phyloP scores from a whole-genome alignment of 1,140 invertebrate species.

The Drosophila pallidifrons region DNA sequence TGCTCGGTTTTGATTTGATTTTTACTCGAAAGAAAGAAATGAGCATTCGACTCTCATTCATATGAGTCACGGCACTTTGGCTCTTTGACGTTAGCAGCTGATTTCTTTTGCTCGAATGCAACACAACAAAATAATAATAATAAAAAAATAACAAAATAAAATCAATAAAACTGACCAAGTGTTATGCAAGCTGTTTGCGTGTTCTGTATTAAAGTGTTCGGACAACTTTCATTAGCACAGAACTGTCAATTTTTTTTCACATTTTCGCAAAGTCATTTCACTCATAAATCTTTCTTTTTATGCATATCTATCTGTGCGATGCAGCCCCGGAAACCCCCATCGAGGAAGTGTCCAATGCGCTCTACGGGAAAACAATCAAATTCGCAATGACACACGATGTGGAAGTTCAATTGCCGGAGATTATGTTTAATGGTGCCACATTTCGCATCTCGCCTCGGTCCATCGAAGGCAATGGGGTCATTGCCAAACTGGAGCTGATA shows the following conservation, averaged over 20 bases:
- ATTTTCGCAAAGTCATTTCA: slow-evolving; percentile 27
- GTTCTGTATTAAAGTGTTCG: neutral
- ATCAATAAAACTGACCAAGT: slow-evolving; percentile 19
- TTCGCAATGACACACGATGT: slow-evolving; percentile 92
- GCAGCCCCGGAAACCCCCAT: slow-evolving; percentile 86
- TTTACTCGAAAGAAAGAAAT: slow-evolving; percentile 50
- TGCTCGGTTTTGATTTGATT: slow-evolving; percentile 77
- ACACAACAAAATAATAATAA: slow-evolving; percentile 7
- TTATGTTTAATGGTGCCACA: slow-evolving; percentile 89
- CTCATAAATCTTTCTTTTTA: slow-evolving; percentile 12
- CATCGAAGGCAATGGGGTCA: slow-evolving; percentile 89
- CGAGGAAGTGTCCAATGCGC: slow-evolving; percentile 89
- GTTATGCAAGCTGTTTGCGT: slow-evolving; percentile 52
- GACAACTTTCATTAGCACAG: slow-evolving; percentile 69
- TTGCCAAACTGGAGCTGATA: slow-evolving; percentile 90
- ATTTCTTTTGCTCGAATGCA: slow-evolving; percentile 55
- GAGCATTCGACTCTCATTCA: slow-evolving; percentile 56
- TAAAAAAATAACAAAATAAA: slow-evolving; percentile 30
- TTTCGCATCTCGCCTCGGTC: slow-evolving; percentile 90
- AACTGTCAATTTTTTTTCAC: slow-evolving; percentile 51
- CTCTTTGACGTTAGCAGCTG: slow-evolving; percentile 44
- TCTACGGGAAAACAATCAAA: slow-evolving; percentile 89
- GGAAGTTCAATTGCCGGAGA: slow-evolving; percentile 89
- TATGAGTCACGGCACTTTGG: slow-evolving; percentile 66
- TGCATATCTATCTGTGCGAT: slow-evolving; percentile 4